Evolutionary conservation across 2,113 vertebrate genomes (phyloP).

Genomic region (Corythoichthys haematopterus): DNA sequence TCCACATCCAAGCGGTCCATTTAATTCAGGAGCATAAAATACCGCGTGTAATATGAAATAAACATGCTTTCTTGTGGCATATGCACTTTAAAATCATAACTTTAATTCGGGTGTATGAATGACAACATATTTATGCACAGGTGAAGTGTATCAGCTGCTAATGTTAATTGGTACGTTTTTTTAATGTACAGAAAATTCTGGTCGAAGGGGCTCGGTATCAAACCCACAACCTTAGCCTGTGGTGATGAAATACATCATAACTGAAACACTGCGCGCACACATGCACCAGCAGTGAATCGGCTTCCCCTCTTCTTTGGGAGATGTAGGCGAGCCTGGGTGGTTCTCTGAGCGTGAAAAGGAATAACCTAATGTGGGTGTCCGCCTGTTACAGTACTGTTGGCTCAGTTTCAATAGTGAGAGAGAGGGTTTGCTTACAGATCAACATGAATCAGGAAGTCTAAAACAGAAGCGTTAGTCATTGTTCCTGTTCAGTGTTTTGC

Average conservation of each 20-base stretch:
- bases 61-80: no score
- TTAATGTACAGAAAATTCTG: no score
- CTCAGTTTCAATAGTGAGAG: constrained; percentile 12
- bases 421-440: constrained; percentile 8
- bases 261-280: not conserved
- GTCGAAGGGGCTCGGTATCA: no score
- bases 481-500: constrained; percentile 14
- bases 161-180: no score
- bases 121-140: no score
- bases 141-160: no score
- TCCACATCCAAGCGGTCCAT: no score
- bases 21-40: no score
- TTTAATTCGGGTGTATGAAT: no score
- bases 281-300: constrained; percentile 27
- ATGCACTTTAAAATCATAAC: no score
- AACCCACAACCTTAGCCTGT: not conserved
- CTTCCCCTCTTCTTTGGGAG: constrained; percentile 11
- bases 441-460: constrained; percentile 50
- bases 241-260: not conserved
- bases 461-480: constrained; percentile 20
- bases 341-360: constrained; percentile 50
- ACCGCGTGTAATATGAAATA: no score
- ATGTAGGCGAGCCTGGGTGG: constrained; percentile 57
- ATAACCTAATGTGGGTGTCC: constrained; percentile 57
- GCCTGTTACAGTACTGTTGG: constrained; percentile 36